Conservation (phyloP, 2,888 invertebrate genomes). For the Cerastis leucographa region DNA sequence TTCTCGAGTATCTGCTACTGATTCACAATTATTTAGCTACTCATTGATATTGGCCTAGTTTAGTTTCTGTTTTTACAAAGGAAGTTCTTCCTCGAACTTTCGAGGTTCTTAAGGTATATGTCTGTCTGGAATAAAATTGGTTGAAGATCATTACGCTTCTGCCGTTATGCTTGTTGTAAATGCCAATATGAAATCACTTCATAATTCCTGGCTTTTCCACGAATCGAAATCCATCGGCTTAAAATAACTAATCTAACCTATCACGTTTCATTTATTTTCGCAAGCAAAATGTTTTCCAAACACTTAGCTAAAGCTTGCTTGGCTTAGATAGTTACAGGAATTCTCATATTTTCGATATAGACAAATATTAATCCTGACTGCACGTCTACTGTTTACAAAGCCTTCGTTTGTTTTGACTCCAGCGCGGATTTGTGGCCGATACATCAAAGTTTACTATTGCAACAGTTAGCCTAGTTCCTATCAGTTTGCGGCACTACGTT, state of each 20-base stretch:
- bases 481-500: constrained; percentile 39
- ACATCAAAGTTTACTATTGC: constrained; percentile 57
- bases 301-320: too few relatives aligned
- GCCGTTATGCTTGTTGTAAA: not conserved
- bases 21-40: not conserved
- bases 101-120: not conserved
- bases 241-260: constrained; percentile 37
- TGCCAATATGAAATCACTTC: constrained; percentile 10
- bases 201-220: constrained; percentile 25
- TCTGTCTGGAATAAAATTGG: not conserved
- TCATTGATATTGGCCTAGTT: not conserved
- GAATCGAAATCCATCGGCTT: constrained; percentile 19
- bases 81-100: not conserved
- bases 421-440: constrained; percentile 52
- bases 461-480: constrained; percentile 53
- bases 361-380: constrained; percentile 50
- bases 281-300: constrained; percentile 7
- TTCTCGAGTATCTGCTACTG: constrained; percentile 2
- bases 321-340: not conserved
- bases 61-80: not conserved
- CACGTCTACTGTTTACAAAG: constrained; percentile 35
- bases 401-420: constrained; percentile 51
- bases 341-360: constrained; percentile 33
- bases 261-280: constrained; percentile 31
- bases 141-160: too few relatives aligned